These are phyloP conservation scores for Dasypus novemcinctus DNA, from an alignment of 2,113 vertebrate species.

Conservation along the genomic window DNA sequence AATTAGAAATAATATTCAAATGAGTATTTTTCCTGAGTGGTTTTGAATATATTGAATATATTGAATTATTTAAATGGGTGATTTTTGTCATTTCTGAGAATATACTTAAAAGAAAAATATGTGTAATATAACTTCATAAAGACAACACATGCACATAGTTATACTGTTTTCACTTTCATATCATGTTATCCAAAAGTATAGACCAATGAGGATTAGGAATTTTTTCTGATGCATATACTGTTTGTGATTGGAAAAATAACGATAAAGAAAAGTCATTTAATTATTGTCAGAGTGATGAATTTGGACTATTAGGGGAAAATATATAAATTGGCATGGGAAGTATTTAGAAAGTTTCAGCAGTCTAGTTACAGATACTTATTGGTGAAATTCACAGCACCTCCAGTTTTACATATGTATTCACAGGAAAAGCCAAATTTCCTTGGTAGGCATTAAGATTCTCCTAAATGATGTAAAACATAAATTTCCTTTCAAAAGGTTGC, in stretches of 20 bases:
- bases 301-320: conserved; percentile 54
- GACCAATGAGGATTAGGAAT: conserved; percentile 20
- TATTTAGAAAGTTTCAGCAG: conserved; percentile 48
- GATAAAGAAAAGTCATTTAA: conserved; percentile 70
- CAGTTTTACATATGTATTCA: neutral
- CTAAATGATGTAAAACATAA: conserved; percentile 1
- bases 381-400: neutral
- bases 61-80: neutral
- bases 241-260: conserved; percentile 48
- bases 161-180: neutral
- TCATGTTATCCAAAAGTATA: neutral
- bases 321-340: conserved; percentile 57
- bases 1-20: neutral
- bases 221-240: conserved; percentile 35
- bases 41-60: neutral
- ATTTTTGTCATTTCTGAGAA: neutral
- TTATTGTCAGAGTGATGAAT: conserved; percentile 72
- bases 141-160: neutral
- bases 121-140: neutral
- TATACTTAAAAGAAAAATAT: neutral
- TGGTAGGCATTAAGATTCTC: conserved; percentile 33
- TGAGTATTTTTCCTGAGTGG: neutral
- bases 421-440: conserved; percentile 26
- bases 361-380: conserved; percentile 38
- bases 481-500: neutral